Evolutionary conservation across 2,113 vertebrate genomes (phyloP).

Genomic region (Hepsetus odoe): DNA sequence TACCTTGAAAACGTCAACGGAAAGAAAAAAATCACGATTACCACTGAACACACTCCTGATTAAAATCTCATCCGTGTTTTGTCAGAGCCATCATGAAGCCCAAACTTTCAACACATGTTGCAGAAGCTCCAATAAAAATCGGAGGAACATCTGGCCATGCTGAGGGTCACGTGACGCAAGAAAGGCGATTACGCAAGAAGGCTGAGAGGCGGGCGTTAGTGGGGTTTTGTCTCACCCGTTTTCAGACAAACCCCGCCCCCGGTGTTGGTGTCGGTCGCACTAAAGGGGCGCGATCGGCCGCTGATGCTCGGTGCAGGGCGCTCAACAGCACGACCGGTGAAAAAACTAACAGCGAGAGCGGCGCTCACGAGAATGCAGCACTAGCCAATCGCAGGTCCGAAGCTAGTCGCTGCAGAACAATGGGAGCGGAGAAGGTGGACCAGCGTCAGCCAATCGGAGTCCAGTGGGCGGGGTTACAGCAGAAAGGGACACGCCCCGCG

Average conservation of each 20-base stretch:
- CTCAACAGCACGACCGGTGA: not conserved
- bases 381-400: not conserved
- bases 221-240: not conserved
- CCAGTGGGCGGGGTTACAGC: not conserved
- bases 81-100: not conserved
- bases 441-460: not conserved
- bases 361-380: too few species aligned
- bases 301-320: not conserved
- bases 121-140: too few species aligned
- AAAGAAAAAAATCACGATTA: too few species aligned
- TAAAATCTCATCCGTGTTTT: not conserved
- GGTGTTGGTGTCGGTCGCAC: not conserved
- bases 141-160: not conserved
- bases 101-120: not conserved
- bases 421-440: too few species aligned
- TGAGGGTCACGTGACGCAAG: constrained; percentile 63
- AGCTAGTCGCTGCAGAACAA: too few species aligned
- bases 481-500: too few species aligned
- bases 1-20: too few species aligned
- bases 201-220: constrained; percentile 6
- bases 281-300: not conserved
- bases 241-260: not conserved
- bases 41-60: not conserved
- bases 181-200: constrained; percentile 65
- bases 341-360: too few species aligned